Base-by-base conservation (phyloP, 2,113 vertebrate genomes). In the Aspiorhynchus laticeps region DNA sequence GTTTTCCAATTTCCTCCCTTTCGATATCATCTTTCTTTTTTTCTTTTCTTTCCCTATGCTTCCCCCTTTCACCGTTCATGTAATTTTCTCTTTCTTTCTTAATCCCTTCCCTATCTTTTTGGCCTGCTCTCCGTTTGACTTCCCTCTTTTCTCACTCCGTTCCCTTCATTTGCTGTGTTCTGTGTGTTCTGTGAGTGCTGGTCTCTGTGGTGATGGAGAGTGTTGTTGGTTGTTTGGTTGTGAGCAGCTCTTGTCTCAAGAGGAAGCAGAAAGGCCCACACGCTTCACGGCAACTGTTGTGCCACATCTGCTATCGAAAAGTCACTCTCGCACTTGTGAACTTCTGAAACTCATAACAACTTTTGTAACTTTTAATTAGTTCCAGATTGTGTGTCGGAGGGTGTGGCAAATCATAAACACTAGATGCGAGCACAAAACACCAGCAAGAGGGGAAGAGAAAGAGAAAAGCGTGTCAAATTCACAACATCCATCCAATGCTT, bases 341-440 rank as follows among this genome's bases (percentile, higher is more conserved):
- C 21, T 59, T 84, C 31, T 17, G 21, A 41, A 84, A 36, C 65
- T 83, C 63, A 69, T 21, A 82, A 51, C n/a, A 33, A 83, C 38
- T 53, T 80, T 14, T 51, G 24, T 9, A 84, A 84, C 67, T 84
- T 84, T 84, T 74, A 75, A 73, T 84, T 84, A 26, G 46, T 56
- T 74, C 8, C 81, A 53, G 81, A 53, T n/a, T 83, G 63, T 6
- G 17, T 75, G 28, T 59, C 14, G 9, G 67, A 53, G 51, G 83
- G 83, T 74, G 69, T 84, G 83, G 83, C 67, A 56, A 48, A 84
- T 82, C 61, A 82, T 48, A 67, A 67, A 82, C 41, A 1, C 2
- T 48, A 67, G 38, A 41, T 11, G 15, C 46, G 9, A 46, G 53
- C 59, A 65, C 59, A 43, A 43, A 63, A 28, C 24, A 0, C n/a